Evolutionary conservation across 2,797 vertebrate species (phyloP), one percentile per base, ranked within the genome.

Genomic region (Nothura maculosa): DNA sequence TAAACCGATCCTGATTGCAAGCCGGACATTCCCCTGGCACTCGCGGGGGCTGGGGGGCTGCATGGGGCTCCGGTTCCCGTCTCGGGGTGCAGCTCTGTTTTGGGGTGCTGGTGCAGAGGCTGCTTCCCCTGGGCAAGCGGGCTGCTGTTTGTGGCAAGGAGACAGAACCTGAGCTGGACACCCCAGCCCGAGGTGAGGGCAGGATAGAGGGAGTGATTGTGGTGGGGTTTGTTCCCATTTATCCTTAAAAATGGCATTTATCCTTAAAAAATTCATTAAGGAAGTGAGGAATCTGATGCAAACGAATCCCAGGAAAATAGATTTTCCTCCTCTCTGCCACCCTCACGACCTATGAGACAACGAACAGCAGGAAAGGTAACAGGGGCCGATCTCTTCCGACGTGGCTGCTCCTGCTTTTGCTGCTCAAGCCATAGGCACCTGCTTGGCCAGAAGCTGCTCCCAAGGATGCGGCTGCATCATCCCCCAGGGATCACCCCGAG

Each of bases 51-150:
- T 22, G 25, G 25, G n/a, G 67, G 63, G 45, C 25, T 84, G 62
- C 70, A 70, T 28, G 17, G 40, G 5, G 40, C 45, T 42, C 2
- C 17, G 22, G 4, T 0, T 47, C 22, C 38, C 0, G 0, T 9
- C 9, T 48, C 30, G 2, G 66, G 45, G 43, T 0, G 1, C 48
- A 68, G 57, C 28, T 85, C 62, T 43, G 45, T 57, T 63, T 69
- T 30, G 4, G 0, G 0, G 66, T 43, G 19, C 16, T 11, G 4
- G 14, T 19, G 30, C 32, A 58, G 42, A 34, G 70, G 27, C 9
- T 63, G 52, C 43, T 83, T 75, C 54, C 76, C 38, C 42, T 74
- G 6, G 22, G 34, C 42, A 64, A 34, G 8, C 2, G 20, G 28
- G 43, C 54, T 0, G 0, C 52, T 90, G 76, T 45, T 62, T 62